These are phyloP conservation scores for Diloba caeruleocephala DNA, from an alignment of 2,888 invertebrate genomes.

Conservation along the genomic window DNA sequence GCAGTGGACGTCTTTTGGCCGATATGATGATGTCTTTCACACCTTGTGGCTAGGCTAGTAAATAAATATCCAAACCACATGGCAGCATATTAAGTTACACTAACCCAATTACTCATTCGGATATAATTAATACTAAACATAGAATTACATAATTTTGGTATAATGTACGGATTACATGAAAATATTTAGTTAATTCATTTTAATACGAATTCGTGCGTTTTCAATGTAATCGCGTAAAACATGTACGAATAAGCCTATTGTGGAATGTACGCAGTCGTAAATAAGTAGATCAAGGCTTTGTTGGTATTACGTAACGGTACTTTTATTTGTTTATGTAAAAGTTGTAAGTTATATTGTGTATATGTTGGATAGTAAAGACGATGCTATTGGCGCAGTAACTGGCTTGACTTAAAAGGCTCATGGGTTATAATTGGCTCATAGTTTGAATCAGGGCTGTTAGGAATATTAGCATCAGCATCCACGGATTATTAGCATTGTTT, in stretches of 20 bases:
- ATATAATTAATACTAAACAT: slow-evolving; percentile 8
- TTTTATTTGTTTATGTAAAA: slow-evolving; percentile 8
- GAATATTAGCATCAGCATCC: too few species aligned
- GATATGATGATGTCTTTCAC: too few species aligned
- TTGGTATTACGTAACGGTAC: slow-evolving; percentile 20
- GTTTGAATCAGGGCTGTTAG: too few species aligned
- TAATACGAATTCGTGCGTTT: slow-evolving; percentile 51
- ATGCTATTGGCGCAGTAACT: too few species aligned
- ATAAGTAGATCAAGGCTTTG: slow-evolving; percentile 31
- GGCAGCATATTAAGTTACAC: not conserved
- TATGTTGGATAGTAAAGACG: not conserved
- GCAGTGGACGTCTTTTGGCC: too few species aligned
- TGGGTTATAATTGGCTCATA: too few species aligned
- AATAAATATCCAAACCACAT: too few species aligned
- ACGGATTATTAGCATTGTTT: too few species aligned
- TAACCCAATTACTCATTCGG: slow-evolving; percentile 28
- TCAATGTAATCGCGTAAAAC: slow-evolving; percentile 46
- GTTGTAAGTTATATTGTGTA: not conserved
- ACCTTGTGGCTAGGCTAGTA: too few species aligned
- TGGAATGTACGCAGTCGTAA: slow-evolving; percentile 34
- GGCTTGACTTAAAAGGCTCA: too few species aligned
- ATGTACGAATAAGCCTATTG: slow-evolving; percentile 42
- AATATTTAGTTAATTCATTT: slow-evolving; percentile 44
- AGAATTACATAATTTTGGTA: slow-evolving; percentile 23
- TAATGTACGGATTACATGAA: slow-evolving; percentile 30